Evolutionary conservation across 2,797 vertebrate species (phyloP), one percentile per base, ranked within the genome.

Genomic region (Sylvia borin): DNA sequence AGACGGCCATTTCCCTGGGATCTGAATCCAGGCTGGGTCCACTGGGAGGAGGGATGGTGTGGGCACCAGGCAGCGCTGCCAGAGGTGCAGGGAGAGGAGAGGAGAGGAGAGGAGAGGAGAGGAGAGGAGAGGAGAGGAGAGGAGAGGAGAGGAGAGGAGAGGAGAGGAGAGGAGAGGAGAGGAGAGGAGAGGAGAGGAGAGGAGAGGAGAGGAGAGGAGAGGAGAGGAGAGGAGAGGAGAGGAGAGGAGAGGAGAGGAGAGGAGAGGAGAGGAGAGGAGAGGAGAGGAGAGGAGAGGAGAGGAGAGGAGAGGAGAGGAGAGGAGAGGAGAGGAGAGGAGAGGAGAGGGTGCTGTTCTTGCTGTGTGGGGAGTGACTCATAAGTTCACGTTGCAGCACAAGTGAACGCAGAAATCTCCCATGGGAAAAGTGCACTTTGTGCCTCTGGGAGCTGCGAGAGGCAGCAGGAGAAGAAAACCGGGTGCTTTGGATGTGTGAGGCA

Each of bases 11-110:
- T 60, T 7, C 16, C 61, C 11, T 1, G 5, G n/a, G 18, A 5
- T 27, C 32, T 7, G 36, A 60, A 48, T 48, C 22, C 65, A 38
- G 74, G 42, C n/a, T 36, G 45, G 26, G 13, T 27, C 48, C 18
- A 1, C 1, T 32, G 45, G 15, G 77, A 27, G 53, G 17, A 62
- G 40, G 27, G n/a, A 9, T 60, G 74, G 4, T 43, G 76, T 0
- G 3, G n/a, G 27, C 0, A 16, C 8, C 17, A 22, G 66, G 34
- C 47, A 47, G 22, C 0, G 0, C 47, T 70, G 60, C 32, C 55
- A 64, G 60, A 3, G 4, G 24, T 31, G 42, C 42, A 16, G 53
- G 1, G 4, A 47, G 40, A 42, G 40, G 55, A 76, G 40, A 42
- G 40, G 55, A 76, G 58, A 45, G 38, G 10, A n/a, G n/a, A n/a